Percentiles rank a stretch among this genome's conserved stretches.
Conservation (phyloP, 1,140 invertebrate species). For the Amyelois transitella region DNA sequence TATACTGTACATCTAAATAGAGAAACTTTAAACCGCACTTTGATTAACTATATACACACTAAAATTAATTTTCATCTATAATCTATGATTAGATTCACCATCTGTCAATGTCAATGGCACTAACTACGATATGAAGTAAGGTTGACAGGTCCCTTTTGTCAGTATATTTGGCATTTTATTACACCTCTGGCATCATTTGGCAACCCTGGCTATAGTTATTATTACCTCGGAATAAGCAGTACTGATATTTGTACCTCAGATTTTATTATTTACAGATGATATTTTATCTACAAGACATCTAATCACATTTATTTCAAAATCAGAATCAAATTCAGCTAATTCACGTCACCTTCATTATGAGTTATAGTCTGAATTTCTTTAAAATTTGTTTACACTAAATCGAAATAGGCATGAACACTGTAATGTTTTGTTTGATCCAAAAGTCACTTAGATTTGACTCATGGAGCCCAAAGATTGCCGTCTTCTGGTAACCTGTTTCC, state of each 20-base stretch:
- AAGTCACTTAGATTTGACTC: constrained; percentile 54
- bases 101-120: constrained; percentile 19
- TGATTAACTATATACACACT: constrained; percentile 18
- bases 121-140: constrained; percentile 66
- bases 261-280: no score
- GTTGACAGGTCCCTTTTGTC: constrained; percentile 56
- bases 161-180: constrained; percentile 49
- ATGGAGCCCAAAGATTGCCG: constrained; percentile 63
- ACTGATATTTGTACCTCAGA: no score
- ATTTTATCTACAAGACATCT: no score
- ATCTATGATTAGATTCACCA: constrained; percentile 26
- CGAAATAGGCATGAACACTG: constrained; percentile 12
- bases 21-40: constrained; percentile 47
- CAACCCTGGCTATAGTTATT: constrained; percentile 22
- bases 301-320: no score
- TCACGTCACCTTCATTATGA: no score
- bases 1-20: constrained; percentile 25
- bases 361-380: constrained; percentile 1
- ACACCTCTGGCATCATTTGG: constrained; percentile 41
- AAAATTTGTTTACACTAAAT: not conserved
- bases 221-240: no score
- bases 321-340: no score
- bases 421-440: constrained; percentile 8
- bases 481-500: constrained; percentile 70
- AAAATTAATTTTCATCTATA: constrained; percentile 2